Percentiles rank a stretch among this genome's conserved stretches.
phyloP scores from a whole-genome alignment of 2,113 vertebrate species.

The Herpailurus yagouaroundi region DNA sequence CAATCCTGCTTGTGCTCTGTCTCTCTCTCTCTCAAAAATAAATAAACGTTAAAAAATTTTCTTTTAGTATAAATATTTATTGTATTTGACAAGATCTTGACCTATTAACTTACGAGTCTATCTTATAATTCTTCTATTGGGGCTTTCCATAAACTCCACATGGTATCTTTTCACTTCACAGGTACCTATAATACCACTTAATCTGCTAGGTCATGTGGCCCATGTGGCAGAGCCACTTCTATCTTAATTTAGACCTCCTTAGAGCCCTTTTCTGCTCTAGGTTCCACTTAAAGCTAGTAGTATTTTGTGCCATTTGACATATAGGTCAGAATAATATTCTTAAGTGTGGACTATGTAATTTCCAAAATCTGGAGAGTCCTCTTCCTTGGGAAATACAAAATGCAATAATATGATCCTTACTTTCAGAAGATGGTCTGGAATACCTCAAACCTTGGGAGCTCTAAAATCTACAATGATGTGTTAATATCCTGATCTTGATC shows the following conservation, averaged over 20 bases:
- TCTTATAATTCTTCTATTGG: background rate
- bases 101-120: background rate
- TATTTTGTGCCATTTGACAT: background rate
- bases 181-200: background rate
- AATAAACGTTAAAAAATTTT: no score
- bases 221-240: background rate
- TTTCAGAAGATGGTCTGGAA: background rate
- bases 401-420: background rate
- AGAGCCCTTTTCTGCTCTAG: background rate
- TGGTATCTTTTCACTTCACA: background rate
- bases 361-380: background rate
- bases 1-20: no score
- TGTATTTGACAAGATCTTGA: background rate
- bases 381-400: background rate
- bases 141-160: background rate
- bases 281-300: background rate
- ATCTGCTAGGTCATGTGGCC: background rate
- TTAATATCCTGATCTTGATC: background rate
- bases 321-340: background rate
- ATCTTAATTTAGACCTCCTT: background rate
- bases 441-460: background rate
- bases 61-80: background rate
- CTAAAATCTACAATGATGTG: background rate
- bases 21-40: no score
- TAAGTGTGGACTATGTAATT: background rate